A percentile compares a stretch with the other conserved stretches of the same genome.
These are phyloP conservation scores for Carterocephalus palaemon DNA, from an alignment of 2,888 invertebrate genomes.

Conservation along the genomic window DNA sequence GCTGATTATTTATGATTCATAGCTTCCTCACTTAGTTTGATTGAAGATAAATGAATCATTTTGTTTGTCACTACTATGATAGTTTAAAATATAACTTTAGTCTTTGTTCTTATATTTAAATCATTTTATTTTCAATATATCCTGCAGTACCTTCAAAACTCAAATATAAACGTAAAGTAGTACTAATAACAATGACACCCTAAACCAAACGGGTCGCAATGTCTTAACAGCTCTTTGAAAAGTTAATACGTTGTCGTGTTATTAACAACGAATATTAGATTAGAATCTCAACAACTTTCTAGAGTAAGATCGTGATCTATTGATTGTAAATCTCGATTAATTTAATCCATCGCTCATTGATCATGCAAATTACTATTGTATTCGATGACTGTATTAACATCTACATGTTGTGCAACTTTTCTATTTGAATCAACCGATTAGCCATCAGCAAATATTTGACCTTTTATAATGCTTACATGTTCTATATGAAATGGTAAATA, in stretches of 20 bases:
- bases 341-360: conserved; percentile 5
- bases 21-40: background rate
- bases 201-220: conserved; percentile 1
- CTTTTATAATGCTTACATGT: no score
- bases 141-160: no score
- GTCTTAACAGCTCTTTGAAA: background rate
- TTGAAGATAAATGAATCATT: conserved; percentile 1
- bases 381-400: conserved; percentile 14
- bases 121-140: no score
- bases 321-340: conserved; percentile 8
- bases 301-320: conserved; percentile 21
- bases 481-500: no score
- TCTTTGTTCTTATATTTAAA: no score
- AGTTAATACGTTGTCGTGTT: background rate
- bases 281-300: conserved; percentile 15
- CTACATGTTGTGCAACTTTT: conserved; percentile 5
- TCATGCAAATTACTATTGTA: conserved; percentile 21
- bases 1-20: background rate
- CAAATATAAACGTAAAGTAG: no score
- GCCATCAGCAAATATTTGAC: conserved; percentile 1
- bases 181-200: background rate
- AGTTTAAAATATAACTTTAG: background rate
- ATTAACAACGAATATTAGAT: conserved; percentile 1
- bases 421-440: conserved; percentile 8
- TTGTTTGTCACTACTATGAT: background rate